These are phyloP conservation scores for Hucho hucho DNA, from an alignment of 2,113 vertebrate genomes.

Conservation along the genomic window DNA sequence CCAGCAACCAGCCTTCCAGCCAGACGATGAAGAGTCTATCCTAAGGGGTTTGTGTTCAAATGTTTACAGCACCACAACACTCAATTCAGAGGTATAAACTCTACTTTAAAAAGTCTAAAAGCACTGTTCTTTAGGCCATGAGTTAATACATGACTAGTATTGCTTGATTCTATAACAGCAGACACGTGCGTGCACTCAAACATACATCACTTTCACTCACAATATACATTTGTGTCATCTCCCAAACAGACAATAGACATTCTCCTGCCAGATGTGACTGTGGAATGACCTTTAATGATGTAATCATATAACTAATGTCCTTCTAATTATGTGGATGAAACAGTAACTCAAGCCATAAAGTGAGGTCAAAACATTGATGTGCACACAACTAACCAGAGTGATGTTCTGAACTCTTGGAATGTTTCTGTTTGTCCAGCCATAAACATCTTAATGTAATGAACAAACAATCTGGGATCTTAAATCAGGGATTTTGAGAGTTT, in stretches of 20 bases:
- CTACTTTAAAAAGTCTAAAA: constrained; percentile 9
- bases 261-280: background rate
- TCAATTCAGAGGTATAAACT: constrained; percentile 13
- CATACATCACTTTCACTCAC: constrained; percentile 31
- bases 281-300: background rate
- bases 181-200: constrained; percentile 13
- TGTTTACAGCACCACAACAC: constrained; percentile 8
- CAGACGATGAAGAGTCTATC: background rate
- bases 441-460: background rate
- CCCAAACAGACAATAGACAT: background rate
- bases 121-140: constrained; percentile 5
- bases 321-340: background rate
- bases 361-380: background rate
- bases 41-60: background rate
- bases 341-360: no score
- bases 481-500: background rate
- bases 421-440: background rate
- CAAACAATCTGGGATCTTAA: background rate
- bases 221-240: background rate
- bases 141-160: background rate
- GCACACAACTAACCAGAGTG: background rate
- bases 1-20: background rate
- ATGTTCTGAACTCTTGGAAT: constrained; percentile 3
- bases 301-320: background rate
- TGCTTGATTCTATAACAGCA: constrained; percentile 11